phyloP scores from a whole-genome alignment of 2,797 vertebrate species.

The Silurus aristotelis region DNA sequence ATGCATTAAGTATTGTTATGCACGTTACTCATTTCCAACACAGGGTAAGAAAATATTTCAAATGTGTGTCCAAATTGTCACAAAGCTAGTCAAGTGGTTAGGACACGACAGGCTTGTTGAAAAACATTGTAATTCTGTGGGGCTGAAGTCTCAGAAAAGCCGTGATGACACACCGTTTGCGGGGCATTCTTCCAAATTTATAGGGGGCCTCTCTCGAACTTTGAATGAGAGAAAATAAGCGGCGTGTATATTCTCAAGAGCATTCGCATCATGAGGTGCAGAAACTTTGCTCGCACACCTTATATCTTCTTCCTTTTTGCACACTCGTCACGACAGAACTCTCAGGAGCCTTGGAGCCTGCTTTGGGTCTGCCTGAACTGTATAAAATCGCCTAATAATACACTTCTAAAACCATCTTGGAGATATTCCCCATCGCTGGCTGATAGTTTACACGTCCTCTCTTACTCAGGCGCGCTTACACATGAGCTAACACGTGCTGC shows the following conservation, averaged over 20 bases:
- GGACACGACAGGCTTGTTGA: not conserved
- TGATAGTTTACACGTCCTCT: conserved; percentile 14
- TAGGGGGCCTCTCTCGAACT: conserved; percentile 30
- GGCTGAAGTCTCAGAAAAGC: conserved; percentile 3
- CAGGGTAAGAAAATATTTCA: not conserved
- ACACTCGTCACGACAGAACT: conserved; percentile 38
- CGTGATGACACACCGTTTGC: not conserved
- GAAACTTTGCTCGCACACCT: conserved; percentile 36
- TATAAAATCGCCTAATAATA: conserved; percentile 32
- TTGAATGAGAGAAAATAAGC: conserved; percentile 11
- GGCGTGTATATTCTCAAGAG: conserved; percentile 28
- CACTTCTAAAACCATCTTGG: not conserved
- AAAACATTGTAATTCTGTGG: not conserved
- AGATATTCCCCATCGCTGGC: conserved; percentile 2
- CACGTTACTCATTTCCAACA: not conserved
- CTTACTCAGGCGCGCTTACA: conserved; percentile 14
- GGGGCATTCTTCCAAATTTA: conserved; percentile 33
- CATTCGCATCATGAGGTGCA: conserved; percentile 21
- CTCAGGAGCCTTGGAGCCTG: conserved; percentile 32
- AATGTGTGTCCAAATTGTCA: not conserved
- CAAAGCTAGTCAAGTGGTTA: not conserved
- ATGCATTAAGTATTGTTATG: not conserved
- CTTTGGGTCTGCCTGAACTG: conserved; percentile 43
- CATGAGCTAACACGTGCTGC: conserved; percentile 18
- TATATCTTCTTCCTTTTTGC: conserved; percentile 36